Conservation (phyloP, 2,888 invertebrate genomes). For the Neoscelio sp. region DNA sequence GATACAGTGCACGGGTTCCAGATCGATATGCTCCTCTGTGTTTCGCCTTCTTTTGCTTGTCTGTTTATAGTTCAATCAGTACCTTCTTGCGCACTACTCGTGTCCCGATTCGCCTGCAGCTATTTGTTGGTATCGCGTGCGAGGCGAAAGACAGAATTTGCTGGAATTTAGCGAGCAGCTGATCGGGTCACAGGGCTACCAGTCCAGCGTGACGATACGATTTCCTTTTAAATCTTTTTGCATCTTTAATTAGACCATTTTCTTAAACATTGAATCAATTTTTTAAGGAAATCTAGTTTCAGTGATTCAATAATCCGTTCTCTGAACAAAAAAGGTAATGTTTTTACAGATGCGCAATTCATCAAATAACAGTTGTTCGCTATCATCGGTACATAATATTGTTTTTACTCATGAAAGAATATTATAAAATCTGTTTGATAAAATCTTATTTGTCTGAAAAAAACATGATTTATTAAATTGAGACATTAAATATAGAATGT, state of each 20-base stretch:
- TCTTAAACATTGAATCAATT: conserved; percentile 1
- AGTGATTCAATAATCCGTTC: neutral
- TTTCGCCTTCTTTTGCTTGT: conserved; percentile 8
- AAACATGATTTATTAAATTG: too few relatives aligned
- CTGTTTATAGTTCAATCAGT: neutral
- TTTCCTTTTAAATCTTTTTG: conserved; percentile 4
- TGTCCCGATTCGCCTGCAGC: neutral
- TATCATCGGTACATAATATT: too few relatives aligned
- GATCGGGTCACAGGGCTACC: conserved; percentile 10
- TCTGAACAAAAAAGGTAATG: too few relatives aligned
- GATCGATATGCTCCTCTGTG: neutral
- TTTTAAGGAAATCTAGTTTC: conserved; percentile 4
- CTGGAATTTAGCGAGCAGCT: conserved; percentile 10
- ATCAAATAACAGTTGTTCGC: too few relatives aligned
- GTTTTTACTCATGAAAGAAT: too few relatives aligned
- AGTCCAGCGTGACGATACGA: conserved; percentile 7
- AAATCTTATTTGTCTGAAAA: too few relatives aligned
- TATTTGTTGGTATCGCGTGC: conserved; percentile 12
- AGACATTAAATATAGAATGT: too few relatives aligned
- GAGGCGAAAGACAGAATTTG: neutral
- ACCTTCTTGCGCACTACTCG: neutral
- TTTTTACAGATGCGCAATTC: too few relatives aligned
- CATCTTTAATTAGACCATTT: neutral
- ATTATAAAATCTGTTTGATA: too few relatives aligned
- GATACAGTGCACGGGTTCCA: neutral